phyloP scores from a whole-genome alignment of 2,113 vertebrate genomes.

The Macquaria ambigua region DNA sequence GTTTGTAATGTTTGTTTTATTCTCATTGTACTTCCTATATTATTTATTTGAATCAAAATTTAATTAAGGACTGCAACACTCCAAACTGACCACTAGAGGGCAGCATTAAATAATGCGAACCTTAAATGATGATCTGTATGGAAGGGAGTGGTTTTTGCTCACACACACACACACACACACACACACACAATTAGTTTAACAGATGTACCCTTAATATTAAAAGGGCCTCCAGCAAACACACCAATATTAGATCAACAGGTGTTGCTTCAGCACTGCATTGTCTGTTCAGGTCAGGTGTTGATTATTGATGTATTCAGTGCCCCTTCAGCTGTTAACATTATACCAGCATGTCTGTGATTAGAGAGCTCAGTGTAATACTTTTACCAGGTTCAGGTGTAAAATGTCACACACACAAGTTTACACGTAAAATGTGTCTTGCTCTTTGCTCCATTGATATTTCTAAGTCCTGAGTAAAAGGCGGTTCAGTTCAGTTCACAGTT shows the following conservation, averaged over 20 bases:
- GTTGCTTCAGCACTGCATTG: not conserved
- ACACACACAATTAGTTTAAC: not conserved
- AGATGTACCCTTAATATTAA: constrained; percentile 9
- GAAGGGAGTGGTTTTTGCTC: not conserved
- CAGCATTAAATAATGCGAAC: constrained; percentile 13
- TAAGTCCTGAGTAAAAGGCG: not conserved
- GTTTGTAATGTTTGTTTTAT: not conserved
- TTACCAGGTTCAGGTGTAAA: too few species aligned
- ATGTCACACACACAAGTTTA: too few species aligned
- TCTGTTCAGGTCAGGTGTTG: not conserved
- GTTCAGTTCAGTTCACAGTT: not conserved
- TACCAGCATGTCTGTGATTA: too few species aligned
- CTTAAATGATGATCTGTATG: not conserved
- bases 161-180: not conserved
- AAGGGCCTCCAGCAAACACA: constrained; percentile 4
- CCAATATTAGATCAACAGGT: constrained; percentile 11
- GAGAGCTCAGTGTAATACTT: not conserved
- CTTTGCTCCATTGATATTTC: too few species aligned
- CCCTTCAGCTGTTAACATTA: not conserved
- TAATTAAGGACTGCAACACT: not conserved
- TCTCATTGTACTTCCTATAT: not conserved
- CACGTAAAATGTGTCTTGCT: not conserved
- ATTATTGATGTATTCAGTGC: not conserved
- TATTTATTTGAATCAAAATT: not conserved
- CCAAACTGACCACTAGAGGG: constrained; percentile 12